A percentile compares a stretch with the other conserved stretches of the same genome.
Conservation (phyloP, 2,888 invertebrate genomes). For the Exocentrus adspersus region DNA sequence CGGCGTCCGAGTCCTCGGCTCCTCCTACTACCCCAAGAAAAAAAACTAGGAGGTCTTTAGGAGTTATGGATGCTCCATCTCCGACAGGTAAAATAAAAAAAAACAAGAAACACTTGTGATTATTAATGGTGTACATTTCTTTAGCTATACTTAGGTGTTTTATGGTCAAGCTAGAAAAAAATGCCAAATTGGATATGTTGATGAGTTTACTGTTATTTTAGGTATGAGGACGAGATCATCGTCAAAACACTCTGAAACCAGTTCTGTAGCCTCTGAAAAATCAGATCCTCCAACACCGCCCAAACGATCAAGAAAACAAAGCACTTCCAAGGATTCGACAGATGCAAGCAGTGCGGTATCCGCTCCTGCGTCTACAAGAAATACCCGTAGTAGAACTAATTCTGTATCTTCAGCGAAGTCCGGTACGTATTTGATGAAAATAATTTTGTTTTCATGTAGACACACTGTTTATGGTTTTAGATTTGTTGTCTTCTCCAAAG, state of each 20-base stretch:
- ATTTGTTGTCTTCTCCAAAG: conserved; percentile 27
- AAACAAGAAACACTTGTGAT: too few relatives aligned
- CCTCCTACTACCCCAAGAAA: conserved; percentile 30
- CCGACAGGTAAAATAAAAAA: conserved; percentile 25
- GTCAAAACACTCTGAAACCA: conserved; percentile 41
- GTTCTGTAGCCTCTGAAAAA: conserved; percentile 41
- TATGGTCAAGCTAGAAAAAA: too few relatives aligned
- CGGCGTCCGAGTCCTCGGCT: conserved; percentile 39
- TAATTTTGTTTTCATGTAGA: neutral
- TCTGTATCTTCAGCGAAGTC: conserved; percentile 45
- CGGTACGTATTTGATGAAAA: conserved; percentile 21
- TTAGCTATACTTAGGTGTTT: too few relatives aligned
- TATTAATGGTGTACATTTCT: too few relatives aligned
- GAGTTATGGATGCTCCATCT: conserved; percentile 32
- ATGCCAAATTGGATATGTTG: too few relatives aligned
- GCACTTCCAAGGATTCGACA: conserved; percentile 12
- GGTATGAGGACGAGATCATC: conserved; percentile 42
- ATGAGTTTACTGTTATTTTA: conserved; percentile 20
- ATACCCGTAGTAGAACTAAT: conserved; percentile 35
- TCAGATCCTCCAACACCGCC: conserved; percentile 38
- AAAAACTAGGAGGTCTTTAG: conserved; percentile 11
- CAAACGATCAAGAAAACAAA: conserved; percentile 33
- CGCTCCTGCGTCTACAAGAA: conserved; percentile 22
- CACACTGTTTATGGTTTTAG: conserved; percentile 26
- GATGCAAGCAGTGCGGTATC: conserved; percentile 1